phyloP scores from a whole-genome alignment of 2,888 invertebrate species.

The Agrypnus murinus region DNA sequence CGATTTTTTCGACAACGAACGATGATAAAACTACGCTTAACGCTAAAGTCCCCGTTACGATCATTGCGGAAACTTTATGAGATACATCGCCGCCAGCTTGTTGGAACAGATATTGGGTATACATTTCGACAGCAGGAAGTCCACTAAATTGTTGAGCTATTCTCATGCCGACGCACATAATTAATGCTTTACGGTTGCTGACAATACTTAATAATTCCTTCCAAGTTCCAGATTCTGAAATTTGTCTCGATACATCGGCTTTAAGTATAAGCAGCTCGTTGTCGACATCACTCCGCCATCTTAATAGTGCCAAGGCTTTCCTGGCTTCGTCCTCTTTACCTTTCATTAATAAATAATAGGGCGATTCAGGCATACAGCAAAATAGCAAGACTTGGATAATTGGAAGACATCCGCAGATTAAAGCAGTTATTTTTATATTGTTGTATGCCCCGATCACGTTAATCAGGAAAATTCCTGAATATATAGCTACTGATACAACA shows the following conservation, averaged over 20 bases:
- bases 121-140: slow-evolving; percentile 60
- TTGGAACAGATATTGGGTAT: slow-evolving; percentile 64
- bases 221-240: slow-evolving; percentile 61
- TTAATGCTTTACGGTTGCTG: slow-evolving; percentile 63
- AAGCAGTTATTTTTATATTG: slow-evolving; percentile 50
- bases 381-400: slow-evolving; percentile 58
- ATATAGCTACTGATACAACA: slow-evolving; percentile 54
- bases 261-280: slow-evolving; percentile 59
- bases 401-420: slow-evolving; percentile 53
- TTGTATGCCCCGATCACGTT: slow-evolving; percentile 61
- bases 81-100: slow-evolving; percentile 64
- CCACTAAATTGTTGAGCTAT: slow-evolving; percentile 64
- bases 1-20: slow-evolving; percentile 60
- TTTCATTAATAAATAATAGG: slow-evolving; percentile 64
- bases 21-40: slow-evolving; percentile 52
- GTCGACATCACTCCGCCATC: slow-evolving; percentile 60
- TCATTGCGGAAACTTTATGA: slow-evolving; percentile 62
- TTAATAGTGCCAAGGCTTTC: slow-evolving; percentile 57
- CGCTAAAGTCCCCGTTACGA: slow-evolving; percentile 56
- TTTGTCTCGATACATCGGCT: slow-evolving; percentile 62
- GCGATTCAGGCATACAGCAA: slow-evolving; percentile 64
- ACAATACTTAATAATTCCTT: slow-evolving; percentile 61
- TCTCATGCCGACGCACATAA: slow-evolving; percentile 58
- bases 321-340: slow-evolving; percentile 58
- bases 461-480: slow-evolving; percentile 59